phyloP scores from a whole-genome alignment of 2,113 vertebrate genomes.

The Cavia aperea region DNA sequence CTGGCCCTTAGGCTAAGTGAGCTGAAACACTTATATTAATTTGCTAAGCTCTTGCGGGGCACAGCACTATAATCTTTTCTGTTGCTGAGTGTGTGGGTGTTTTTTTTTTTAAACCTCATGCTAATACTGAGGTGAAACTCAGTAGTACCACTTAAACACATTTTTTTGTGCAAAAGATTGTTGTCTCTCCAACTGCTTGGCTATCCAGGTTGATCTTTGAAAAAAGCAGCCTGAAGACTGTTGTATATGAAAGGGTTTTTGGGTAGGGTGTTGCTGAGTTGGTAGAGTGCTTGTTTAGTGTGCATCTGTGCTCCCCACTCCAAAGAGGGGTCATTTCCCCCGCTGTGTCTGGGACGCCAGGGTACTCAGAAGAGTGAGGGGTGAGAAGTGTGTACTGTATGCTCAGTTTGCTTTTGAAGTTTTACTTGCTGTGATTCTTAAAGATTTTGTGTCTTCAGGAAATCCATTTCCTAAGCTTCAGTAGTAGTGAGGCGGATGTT shows the following conservation, averaged over 20 bases:
- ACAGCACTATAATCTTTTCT: neutral
- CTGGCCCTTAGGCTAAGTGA: neutral
- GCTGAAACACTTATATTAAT: neutral
- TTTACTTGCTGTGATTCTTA: neutral
- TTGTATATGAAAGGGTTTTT: neutral
- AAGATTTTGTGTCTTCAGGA: neutral
- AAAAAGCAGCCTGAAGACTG: neutral
- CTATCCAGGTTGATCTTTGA: neutral
- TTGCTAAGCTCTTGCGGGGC: neutral
- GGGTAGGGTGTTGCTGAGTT: neutral
- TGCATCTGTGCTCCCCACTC: neutral
- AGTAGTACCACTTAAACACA: fast-evolving
- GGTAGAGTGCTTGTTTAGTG: neutral
- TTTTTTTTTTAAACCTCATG: too few relatives aligned
- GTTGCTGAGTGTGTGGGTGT: neutral
- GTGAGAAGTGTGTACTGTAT: neutral
- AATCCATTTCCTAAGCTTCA: neutral
- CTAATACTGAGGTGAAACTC: neutral
- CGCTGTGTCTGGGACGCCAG: neutral
- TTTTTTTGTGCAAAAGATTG: neutral
- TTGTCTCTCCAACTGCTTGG: neutral
- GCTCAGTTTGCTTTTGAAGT: neutral
- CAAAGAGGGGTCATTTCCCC: neutral
- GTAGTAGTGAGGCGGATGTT: neutral
- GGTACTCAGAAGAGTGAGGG: neutral